These are phyloP conservation scores for Stenurella melanura DNA, from an alignment of 2,888 invertebrate species.

Conservation along the genomic window DNA sequence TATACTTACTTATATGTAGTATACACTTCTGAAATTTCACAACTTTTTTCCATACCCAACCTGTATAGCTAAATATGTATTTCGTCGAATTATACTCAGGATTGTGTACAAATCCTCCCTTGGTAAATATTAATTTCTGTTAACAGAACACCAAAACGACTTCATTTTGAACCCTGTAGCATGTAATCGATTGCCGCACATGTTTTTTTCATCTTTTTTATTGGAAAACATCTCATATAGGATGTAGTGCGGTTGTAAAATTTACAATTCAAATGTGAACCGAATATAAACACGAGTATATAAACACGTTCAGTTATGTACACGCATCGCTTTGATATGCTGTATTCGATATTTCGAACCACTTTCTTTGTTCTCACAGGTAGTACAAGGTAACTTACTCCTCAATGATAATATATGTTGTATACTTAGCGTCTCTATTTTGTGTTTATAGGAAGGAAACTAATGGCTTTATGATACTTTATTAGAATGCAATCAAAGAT, in stretches of 20 bases:
- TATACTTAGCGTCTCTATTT: no score
- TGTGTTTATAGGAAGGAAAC: no score
- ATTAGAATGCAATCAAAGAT: no score
- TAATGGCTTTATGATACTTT: no score
- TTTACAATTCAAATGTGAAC: constrained; percentile 46
- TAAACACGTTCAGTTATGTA: constrained; percentile 23
- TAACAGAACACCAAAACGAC: not conserved
- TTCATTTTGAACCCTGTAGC: constrained; percentile 8
- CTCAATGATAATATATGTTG: not conserved
- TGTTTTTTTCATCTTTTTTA: constrained; percentile 26
- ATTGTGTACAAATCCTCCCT: no score
- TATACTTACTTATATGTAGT: no score
- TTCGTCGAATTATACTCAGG: no score
- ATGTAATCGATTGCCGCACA: constrained; percentile 8
- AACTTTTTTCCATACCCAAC: no score
- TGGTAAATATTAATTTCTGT: not conserved
- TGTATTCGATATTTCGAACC: constrained; percentile 18
- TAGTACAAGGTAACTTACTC: not conserved
- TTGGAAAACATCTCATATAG: constrained; percentile 16
- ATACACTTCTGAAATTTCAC: no score
- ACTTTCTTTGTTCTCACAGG: not conserved
- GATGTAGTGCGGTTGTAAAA: constrained; percentile 40
- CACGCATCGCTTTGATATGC: constrained; percentile 22
- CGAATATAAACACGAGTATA: constrained; percentile 31
- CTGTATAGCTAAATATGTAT: no score